Conservation (phyloP, 2,797 vertebrate genomes). For the Alcedo atthis region DNA sequence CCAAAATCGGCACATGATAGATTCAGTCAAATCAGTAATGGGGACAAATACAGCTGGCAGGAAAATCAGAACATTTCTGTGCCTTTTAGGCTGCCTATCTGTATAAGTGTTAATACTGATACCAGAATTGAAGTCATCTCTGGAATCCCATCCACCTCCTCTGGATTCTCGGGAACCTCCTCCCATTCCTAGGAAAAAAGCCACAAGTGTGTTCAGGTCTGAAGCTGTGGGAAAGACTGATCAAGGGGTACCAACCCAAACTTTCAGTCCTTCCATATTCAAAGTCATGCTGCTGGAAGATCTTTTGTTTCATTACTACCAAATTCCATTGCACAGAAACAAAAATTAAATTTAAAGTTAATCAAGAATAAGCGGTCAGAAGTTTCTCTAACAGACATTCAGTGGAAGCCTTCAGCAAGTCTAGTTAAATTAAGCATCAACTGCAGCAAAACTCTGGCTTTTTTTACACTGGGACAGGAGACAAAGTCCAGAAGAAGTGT, state of each 20-base stretch:
- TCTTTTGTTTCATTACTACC: not conserved
- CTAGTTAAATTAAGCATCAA: not conserved
- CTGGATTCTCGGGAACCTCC: constrained; percentile 86
- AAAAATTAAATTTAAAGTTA: not conserved
- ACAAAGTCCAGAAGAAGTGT: not conserved
- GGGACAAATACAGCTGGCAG: not conserved
- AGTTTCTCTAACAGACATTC: not conserved
- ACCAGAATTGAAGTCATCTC: constrained; percentile 82
- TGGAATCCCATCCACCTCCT: constrained; percentile 85
- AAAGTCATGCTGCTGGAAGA: constrained; percentile 28
- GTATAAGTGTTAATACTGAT: constrained; percentile 71
- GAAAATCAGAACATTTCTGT: constrained; percentile 31
- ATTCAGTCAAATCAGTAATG: not conserved
- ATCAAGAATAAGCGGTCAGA: not conserved
- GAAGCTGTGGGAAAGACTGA: constrained; percentile 43
- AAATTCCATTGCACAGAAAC: not conserved
- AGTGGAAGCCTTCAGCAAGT: not conserved
- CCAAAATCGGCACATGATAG: not conserved
- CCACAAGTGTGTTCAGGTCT: constrained; percentile 68
- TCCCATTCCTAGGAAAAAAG: constrained; percentile 86
- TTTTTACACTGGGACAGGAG: not conserved
- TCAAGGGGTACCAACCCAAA: constrained; percentile 14
- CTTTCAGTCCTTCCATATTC: constrained; percentile 30
- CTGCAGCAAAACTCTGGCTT: not conserved
- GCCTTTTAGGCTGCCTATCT: constrained; percentile 59